Evolutionary conservation across 2,888 invertebrate genomes (phyloP).

Genomic region (Arge pagana): DNA sequence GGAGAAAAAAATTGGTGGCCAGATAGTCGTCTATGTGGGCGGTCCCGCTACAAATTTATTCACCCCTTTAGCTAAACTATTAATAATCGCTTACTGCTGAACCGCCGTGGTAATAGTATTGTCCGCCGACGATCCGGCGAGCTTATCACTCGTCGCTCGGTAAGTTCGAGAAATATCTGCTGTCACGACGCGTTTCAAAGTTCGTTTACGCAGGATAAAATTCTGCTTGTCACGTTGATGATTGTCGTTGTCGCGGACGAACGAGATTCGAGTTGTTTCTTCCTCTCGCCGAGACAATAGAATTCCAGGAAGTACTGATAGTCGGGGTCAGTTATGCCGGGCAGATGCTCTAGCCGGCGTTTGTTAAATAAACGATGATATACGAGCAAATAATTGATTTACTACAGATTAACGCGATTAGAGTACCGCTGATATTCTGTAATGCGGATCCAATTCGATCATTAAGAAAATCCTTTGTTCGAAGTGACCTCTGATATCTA

Average conservation of each 20-base stretch:
- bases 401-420: constrained; percentile 22
- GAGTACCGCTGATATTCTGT: constrained; percentile 10
- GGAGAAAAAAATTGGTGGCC: constrained; percentile 1
- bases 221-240: neutral
- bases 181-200: neutral
- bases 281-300: constrained; percentile 4
- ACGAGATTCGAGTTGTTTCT: neutral
- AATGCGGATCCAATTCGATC: constrained; percentile 18
- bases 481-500: constrained; percentile 7
- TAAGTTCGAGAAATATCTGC: too few species aligned
- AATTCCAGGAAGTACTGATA: constrained; percentile 7
- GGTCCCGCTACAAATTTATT: constrained; percentile 41
- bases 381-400: constrained; percentile 23
- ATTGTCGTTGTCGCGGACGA: constrained; percentile 1
- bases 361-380: constrained; percentile 24
- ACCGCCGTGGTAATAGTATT: constrained; percentile 13
- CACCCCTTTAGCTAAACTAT: constrained; percentile 42
- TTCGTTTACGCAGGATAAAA: neutral
- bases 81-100: constrained; percentile 36
- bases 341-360: constrained; percentile 23
- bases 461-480: constrained; percentile 16
- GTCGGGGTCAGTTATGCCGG: constrained; percentile 15
- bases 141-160: too few species aligned
- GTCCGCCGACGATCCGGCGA: constrained; percentile 3
- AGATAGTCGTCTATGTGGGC: constrained; percentile 34